Evolutionary conservation across 35 echinoderm and acorn worm genomes (phyloP).

Genomic region (Patiria miniata): DNA sequence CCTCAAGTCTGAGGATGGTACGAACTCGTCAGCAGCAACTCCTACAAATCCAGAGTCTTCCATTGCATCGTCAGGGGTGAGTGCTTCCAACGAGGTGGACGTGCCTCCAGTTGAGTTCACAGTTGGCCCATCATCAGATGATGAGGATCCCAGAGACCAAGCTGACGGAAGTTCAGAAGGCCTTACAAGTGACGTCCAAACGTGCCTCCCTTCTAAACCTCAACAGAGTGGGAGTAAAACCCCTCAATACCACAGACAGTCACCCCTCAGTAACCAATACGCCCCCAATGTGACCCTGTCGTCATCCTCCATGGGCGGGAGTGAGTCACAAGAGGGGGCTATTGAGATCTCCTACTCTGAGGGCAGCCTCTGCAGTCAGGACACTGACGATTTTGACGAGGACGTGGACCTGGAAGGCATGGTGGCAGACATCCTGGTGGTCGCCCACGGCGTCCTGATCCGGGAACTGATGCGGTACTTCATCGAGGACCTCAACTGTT

Average conservation of each 20-base stretch:
- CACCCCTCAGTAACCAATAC: not conserved
- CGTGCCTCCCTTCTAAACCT: not conserved
- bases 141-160: not conserved
- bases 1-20: not conserved
- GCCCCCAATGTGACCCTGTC: constrained; percentile 18
- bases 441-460: constrained; percentile 38
- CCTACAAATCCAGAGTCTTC: constrained; percentile 4
- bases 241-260: not conserved
- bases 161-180: not conserved
- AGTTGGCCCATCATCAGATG: not conserved
- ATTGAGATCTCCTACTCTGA: constrained; percentile 2
- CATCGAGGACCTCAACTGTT: constrained; percentile 46
- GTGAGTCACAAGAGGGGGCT: not conserved
- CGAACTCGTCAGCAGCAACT: not conserved
- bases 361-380: constrained; percentile 4
- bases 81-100: constrained; percentile 7
- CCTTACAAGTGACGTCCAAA: not conserved
- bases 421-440: constrained; percentile 36
- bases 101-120: not conserved
- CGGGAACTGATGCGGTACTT: constrained; percentile 46
- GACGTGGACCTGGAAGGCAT: not conserved
- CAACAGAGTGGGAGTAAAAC: not conserved
- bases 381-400: not conserved
- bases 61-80: not conserved
- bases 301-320: not conserved